Percentiles rank a stretch among this genome's conserved stretches.
Evolutionary conservation across 2,113 vertebrate genomes (phyloP).

Genomic region (Lamprologus sp.): DNA sequence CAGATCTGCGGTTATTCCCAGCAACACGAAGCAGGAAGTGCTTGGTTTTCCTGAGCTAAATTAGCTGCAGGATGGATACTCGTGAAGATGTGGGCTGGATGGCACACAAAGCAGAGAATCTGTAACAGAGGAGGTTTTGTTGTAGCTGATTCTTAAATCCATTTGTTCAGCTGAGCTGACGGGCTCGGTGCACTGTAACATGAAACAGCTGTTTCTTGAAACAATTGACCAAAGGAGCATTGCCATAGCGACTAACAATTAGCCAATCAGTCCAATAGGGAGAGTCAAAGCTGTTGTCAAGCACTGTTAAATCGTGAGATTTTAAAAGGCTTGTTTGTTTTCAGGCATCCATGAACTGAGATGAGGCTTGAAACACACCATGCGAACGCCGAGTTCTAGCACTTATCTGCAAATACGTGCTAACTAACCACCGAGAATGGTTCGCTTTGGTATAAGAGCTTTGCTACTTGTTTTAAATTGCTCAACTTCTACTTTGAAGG

Average conservation of each 20-base stretch:
- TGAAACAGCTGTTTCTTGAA: neutral
- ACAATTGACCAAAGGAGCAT: neutral
- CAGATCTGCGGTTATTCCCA: neutral
- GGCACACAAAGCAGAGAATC: neutral
- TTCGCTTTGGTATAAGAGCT: neutral
- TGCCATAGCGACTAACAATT: neutral
- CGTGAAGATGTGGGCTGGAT: neutral
- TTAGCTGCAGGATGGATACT: neutral
- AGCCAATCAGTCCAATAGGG: neutral
- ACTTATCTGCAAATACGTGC: neutral
- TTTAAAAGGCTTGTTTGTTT: neutral
- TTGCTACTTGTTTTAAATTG: neutral
- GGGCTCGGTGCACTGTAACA: rapidly evolving
- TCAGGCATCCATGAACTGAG: neutral
- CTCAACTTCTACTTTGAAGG: rapidly evolving
- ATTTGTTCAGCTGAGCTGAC: neutral
- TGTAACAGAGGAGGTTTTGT: neutral
- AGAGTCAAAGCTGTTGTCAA: neutral
- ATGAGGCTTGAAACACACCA: neutral
- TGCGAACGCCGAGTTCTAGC: rapidly evolving
- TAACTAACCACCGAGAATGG: neutral
- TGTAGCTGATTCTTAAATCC: neutral
- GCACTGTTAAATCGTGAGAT: neutral
- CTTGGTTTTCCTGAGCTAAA: neutral
- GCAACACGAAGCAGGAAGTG: neutral